Evolutionary conservation across 2,888 invertebrate species (phyloP).

Genomic region (Drosophila infuscata): DNA sequence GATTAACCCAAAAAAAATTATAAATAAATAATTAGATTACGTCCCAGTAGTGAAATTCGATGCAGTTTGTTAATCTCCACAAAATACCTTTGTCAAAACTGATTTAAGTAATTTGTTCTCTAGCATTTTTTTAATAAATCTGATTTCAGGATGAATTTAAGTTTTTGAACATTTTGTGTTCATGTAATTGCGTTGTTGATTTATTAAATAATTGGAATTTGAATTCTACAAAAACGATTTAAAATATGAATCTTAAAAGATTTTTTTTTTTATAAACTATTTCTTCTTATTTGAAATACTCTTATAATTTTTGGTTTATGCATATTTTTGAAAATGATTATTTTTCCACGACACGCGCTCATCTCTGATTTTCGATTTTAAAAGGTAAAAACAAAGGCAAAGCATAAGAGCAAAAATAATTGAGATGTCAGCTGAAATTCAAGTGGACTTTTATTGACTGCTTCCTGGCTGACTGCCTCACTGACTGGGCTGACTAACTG

Average conservation of each 20-base stretch:
- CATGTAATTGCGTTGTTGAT: background rate
- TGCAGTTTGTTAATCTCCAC: background rate
- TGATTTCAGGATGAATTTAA: background rate
- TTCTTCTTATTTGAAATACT: background rate
- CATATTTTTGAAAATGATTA: background rate
- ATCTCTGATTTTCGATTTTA: constrained; percentile 14
- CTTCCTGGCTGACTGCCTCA: constrained; percentile 52
- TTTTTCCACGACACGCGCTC: background rate
- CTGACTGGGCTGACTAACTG: constrained; percentile 13
- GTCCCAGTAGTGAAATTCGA: background rate
- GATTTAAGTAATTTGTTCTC: background rate
- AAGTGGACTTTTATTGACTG: constrained; percentile 80
- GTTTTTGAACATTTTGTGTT: background rate
- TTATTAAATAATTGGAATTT: background rate
- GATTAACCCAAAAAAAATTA: background rate
- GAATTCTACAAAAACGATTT: background rate
- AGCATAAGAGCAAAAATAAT: constrained; percentile 70
- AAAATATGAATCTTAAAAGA: background rate
- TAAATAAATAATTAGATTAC: no score
- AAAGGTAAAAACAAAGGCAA: constrained; percentile 28
- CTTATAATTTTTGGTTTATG: background rate
- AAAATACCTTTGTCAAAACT: background rate
- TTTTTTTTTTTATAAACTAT: background rate
- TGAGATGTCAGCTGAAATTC: constrained; percentile 76
- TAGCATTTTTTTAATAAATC: background rate